Evolutionary conservation across 2,113 vertebrate genomes (phyloP), one percentile per base, ranked within the genome.

Genomic region (Glareola pratincola): DNA sequence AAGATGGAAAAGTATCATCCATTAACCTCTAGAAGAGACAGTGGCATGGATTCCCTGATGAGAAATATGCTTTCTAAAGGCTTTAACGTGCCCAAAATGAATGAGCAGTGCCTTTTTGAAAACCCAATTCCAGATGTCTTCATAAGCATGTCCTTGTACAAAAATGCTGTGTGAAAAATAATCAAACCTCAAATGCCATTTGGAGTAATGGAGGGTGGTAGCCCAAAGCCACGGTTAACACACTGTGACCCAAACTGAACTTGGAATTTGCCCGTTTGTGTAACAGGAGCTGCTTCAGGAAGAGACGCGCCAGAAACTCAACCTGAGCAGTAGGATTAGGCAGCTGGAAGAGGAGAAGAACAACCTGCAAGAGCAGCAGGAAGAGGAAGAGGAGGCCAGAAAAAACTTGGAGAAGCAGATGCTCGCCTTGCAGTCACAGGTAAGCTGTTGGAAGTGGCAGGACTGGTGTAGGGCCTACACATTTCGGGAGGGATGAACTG

Each of bases 331-430:
- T 53, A 98, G 99, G 54, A 99, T 99, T 60, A 98, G 99, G 73
- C 99, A 99, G 96, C 98, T 99, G 92, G 99, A 99, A 56, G 99
- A 99, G 79, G 99, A 99, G 59, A 99, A 99, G 98, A 99, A 96
- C 98, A 98, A 98, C 62, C 98, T 99, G 71, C 98, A 99, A 75
- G 99, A 99, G 97, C 99, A 99, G 98, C 99, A 99, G 97, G 99
- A 99, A 90, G 99, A 99, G 76, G 99, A 99, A 5, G 99, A 99
- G 79, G 99, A 99, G 91, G 98, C 99, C 9, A 98, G 99, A 37
- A 99, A 98, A 91, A 99, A 98, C 97, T 97, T 99, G 96, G 99
- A 99, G 86, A 99, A 99, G 62, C 99, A 99, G 95, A 98, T 99
- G 96, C 88, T 99, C 26, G 97, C 96, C 8, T 92, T 99, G 84